Evolutionary conservation across 2,797 vertebrate species (phyloP).

Genomic region (Paedocypris micromegethes): DNA sequence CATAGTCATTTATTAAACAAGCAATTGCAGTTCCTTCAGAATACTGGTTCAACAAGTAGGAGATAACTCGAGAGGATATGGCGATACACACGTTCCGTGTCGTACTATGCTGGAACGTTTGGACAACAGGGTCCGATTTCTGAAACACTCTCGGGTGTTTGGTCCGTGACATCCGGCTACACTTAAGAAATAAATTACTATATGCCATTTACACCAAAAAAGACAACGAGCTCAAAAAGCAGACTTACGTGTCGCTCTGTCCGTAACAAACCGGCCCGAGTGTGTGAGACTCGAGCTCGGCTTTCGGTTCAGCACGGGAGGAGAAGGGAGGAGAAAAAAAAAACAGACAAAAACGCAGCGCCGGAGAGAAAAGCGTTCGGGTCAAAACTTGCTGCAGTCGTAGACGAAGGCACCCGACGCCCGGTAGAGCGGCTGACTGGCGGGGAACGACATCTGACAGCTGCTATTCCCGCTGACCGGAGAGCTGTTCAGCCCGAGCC

Average conservation of each 20-base stretch:
- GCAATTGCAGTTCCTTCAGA: constrained; percentile 89
- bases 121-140: constrained; percentile 81
- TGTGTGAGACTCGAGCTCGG: constrained; percentile 68
- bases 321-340: constrained; percentile 49
- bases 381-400: constrained; percentile 98
- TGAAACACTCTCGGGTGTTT: constrained; percentile 90
- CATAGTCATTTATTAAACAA: constrained; percentile 99
- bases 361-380: constrained; percentile 40
- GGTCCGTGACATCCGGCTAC: constrained; percentile 93
- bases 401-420: constrained; percentile 94
- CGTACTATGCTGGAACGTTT: constrained; percentile 81
- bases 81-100: constrained; percentile 91
- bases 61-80: constrained; percentile 85
- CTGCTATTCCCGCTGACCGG: constrained; percentile 89
- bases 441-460: constrained; percentile 95
- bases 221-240: constrained; percentile 73
- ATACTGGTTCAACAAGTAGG: constrained; percentile 81
- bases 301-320: constrained; percentile 62
- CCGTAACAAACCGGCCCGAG: constrained; percentile 82
- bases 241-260: constrained; percentile 98
- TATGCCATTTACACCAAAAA: constrained; percentile 95
- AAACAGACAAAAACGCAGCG: constrained; percentile 49
- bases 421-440: constrained; percentile 90
- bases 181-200: constrained; percentile 99
- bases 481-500: constrained; percentile 86